Evolutionary conservation across 1,140 invertebrate genomes (phyloP), one percentile per base, ranked within the genome.

Genomic region (Pogonognathellus flavescens): DNA sequence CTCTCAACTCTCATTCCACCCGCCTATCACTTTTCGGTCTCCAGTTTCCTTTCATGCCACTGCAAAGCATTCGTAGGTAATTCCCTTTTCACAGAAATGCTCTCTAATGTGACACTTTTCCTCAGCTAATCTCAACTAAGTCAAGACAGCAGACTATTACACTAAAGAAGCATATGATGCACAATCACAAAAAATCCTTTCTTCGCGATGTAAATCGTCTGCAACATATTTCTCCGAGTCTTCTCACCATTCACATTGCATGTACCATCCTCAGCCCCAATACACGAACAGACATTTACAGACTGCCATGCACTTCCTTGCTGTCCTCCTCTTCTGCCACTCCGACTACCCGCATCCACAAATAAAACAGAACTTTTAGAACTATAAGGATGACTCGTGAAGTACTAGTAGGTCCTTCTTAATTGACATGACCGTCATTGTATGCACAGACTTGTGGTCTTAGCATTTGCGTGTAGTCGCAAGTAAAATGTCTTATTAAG

Each of bases 1-100:
- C 31, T n/a, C 41, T 76, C 70, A 76, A 20, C 20, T 66, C 25
- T 50, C 70, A 76, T 76, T 50, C 70, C 70, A 76, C 49, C 70
- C 31, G 49, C 70, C 13, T 76, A 50, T 49, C 14, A 76, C 70
- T 49, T 57, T 76, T 49, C 14, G 70, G 70, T 76, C 49, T 76
- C 70, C 14, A 76, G 70, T 76, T 76, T 76, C 70, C 18, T 8
- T n/a, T 13, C 2, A 49, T 41, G 16, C 41, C 22, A 25, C 11
- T 18, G 20, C 22, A 14, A 62, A 66, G 22, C 20, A 25, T 25
- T 3, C 10, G 20, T 62, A 53, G 13, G 52, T 55, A 66, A 66
- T 76, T 76, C 70, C 41, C 25, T 70, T 14, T 31, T 41, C 62
- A 14, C 22, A 76, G 70, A 76, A 76, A 76, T 18, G 8, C 25